Conservation (phyloP, 2,113 vertebrate species). For the Phylloscopus trochiloides region DNA sequence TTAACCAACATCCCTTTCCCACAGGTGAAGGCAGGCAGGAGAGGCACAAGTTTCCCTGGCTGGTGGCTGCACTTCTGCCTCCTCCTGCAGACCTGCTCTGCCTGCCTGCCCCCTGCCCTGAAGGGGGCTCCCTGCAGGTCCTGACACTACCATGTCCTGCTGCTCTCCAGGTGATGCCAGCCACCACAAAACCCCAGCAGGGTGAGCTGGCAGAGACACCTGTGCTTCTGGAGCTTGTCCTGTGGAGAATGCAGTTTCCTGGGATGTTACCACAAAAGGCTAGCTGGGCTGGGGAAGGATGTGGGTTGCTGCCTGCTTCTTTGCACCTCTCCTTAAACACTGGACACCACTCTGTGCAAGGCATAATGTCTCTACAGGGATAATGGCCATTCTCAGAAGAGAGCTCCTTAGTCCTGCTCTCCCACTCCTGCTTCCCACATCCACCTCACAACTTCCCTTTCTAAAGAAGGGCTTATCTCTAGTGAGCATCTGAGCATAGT, state of each 20-base stretch:
- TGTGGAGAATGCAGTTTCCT: not conserved
- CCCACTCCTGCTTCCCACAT: not conserved
- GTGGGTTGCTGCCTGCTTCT: not conserved
- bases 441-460: not conserved
- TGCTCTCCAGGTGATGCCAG: not conserved
- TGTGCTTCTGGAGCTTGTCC: not conserved
- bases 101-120: not conserved
- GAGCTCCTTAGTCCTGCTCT: not conserved
- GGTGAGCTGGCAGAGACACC: rapidly evolving
- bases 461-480: not conserved
- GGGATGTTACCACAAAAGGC: not conserved
- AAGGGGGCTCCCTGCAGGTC: not conserved
- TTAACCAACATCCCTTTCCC: not conserved
- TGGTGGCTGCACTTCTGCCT: not conserved
- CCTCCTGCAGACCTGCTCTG: not conserved
- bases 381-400: not conserved
- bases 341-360: not conserved
- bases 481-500: not conserved
- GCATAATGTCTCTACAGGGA: not conserved
- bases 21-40: rapidly evolving
- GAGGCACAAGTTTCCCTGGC: not conserved
- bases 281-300: not conserved
- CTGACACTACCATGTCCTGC: not conserved
- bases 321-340: not conserved
- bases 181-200: not conserved